Evolutionary conservation across 2,797 vertebrate species (phyloP).

Genomic region (Myotis findleyi): DNA sequence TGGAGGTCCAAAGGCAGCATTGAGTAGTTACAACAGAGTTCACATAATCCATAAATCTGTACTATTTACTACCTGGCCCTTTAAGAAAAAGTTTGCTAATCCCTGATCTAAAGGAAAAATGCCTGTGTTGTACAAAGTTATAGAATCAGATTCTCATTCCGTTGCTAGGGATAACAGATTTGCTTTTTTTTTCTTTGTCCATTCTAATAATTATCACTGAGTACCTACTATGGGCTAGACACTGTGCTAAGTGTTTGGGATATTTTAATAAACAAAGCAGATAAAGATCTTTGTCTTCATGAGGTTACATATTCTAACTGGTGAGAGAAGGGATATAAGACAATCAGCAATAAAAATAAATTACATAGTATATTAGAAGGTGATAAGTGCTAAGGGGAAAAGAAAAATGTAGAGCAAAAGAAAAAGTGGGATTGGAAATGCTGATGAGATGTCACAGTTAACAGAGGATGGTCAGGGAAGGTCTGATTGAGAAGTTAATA

Average conservation of each 20-base stretch:
- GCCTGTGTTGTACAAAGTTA: not conserved
- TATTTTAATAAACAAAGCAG: not conserved
- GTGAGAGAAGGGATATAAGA: not conserved
- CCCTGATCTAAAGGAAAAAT: constrained; percentile 5
- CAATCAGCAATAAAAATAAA: constrained; percentile 2
- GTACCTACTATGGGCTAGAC: not conserved
- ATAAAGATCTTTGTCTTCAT: not conserved
- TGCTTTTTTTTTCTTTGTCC: not conserved
- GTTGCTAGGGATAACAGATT: not conserved
- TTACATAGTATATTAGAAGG: not conserved
- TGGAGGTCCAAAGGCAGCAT: not conserved
- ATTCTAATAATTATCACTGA: not conserved
- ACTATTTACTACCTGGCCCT: not conserved
- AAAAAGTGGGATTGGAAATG: not conserved
- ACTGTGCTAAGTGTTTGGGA: not conserved
- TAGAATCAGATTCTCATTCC: not conserved
- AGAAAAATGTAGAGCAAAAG: not conserved
- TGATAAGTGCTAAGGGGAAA: not conserved
- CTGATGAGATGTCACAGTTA: not conserved
- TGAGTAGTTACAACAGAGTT: not conserved
- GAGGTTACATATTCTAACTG: not conserved
- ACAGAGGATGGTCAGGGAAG: not conserved
- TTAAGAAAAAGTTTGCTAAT: not conserved
- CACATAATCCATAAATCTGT: not conserved
- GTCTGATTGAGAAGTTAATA: not conserved